These are phyloP conservation scores for Resseliella maxima DNA, from an alignment of 2,888 invertebrate species.

Conservation along the genomic window DNA sequence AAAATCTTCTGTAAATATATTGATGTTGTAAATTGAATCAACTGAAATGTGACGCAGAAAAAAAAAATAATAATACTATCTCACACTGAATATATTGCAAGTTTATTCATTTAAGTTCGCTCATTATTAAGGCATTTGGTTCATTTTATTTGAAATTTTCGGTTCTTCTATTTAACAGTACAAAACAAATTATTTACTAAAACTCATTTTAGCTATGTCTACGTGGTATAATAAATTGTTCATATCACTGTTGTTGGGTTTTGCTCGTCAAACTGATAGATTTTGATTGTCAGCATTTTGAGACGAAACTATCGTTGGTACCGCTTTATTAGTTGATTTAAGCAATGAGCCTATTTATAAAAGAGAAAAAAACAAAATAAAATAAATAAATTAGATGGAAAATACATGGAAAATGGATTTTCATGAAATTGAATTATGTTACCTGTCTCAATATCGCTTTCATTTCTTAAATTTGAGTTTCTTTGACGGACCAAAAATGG, in stretches of 20 bases:
- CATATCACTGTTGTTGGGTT: conserved; percentile 58
- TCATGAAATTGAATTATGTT: conserved; percentile 36
- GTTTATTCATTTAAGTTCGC: not conserved
- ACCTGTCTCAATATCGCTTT: conserved; percentile 66
- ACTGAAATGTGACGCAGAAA: no score
- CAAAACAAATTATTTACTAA: conserved; percentile 46
- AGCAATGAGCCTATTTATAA: conserved; percentile 63
- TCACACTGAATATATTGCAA: not conserved
- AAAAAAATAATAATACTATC: no score
- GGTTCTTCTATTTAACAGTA: conserved; percentile 8
- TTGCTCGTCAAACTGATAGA: conserved; percentile 65
- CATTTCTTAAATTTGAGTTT: conserved; percentile 73
- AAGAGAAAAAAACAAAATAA: not conserved
- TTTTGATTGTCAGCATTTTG: conserved; percentile 62
- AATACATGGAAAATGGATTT: not conserved
- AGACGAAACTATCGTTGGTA: conserved; percentile 59
- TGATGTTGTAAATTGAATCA: no score
- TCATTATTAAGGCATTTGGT: not conserved
- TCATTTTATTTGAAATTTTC: conserved; percentile 31
- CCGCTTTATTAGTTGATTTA: conserved; percentile 62
- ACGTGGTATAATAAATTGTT: conserved; percentile 45
- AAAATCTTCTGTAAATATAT: no score
- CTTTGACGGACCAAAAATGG: conserved; percentile 86
- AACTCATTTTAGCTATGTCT: conserved; percentile 46
- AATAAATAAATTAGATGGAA: conserved; percentile 53